phyloP scores from a whole-genome alignment of 2,113 vertebrate genomes.

The Notothenia rossii region DNA sequence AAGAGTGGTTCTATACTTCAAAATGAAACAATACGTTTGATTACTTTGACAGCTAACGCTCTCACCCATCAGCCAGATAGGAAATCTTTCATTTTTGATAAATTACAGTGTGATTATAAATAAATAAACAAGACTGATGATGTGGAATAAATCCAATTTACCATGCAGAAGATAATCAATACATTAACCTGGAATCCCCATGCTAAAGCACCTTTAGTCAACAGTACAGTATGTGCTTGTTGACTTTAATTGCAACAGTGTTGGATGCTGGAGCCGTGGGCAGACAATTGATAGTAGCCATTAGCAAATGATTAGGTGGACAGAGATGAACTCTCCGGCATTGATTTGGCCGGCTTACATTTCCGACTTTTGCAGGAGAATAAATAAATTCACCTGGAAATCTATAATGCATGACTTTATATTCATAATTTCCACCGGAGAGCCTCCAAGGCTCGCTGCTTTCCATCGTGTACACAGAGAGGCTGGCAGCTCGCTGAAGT shows the following conservation, averaged over 20 bases:
- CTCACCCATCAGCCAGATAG: slow-evolving; percentile 53
- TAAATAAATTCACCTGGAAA: slow-evolving; percentile 84
- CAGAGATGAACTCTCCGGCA: slow-evolving; percentile 85
- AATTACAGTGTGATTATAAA: slow-evolving; percentile 68
- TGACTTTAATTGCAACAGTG: slow-evolving; percentile 83
- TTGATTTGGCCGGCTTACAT: slow-evolving; percentile 84
- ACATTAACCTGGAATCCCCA: slow-evolving; percentile 81
- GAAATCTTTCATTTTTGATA: slow-evolving; percentile 74
- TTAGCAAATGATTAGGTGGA: slow-evolving; percentile 87
- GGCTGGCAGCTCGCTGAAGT: slow-evolving; percentile 77
- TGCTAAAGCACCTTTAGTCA: slow-evolving; percentile 79
- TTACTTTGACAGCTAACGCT: slow-evolving; percentile 46
- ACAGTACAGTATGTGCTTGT: slow-evolving; percentile 75
- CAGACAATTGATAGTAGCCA: slow-evolving; percentile 87
- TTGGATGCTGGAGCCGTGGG: slow-evolving; percentile 70
- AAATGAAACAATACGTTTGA: slow-evolving; percentile 56
- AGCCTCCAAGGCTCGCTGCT: slow-evolving; percentile 68
- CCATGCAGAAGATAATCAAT: slow-evolving; percentile 81
- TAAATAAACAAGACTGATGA: slow-evolving; percentile 82
- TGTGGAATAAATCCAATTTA: slow-evolving; percentile 81
- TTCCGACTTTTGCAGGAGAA: slow-evolving; percentile 84
- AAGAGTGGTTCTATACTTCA: slow-evolving; percentile 26
- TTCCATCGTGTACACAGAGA: slow-evolving; percentile 68
- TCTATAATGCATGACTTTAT: slow-evolving; percentile 85
- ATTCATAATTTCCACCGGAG: slow-evolving; percentile 82